Conservation (phyloP, 2,888 invertebrate species). For the Tribolium freemani region DNA sequence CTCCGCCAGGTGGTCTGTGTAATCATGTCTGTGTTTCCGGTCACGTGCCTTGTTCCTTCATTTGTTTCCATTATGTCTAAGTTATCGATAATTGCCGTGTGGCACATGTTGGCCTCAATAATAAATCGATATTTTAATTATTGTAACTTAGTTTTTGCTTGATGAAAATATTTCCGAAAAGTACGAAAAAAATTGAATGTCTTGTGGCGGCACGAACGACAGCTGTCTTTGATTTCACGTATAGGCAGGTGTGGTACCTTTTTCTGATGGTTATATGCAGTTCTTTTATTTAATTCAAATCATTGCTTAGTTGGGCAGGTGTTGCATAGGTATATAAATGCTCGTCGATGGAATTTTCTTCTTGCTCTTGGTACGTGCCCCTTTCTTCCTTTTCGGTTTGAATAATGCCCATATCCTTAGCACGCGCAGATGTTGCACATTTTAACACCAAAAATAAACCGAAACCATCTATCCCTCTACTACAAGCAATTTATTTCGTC, state of each 20-base stretch:
- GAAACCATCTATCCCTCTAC: background rate
- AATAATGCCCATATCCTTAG: constrained; percentile 34
- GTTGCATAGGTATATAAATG: constrained; percentile 30
- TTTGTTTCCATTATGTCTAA: constrained; percentile 45
- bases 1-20: constrained; percentile 47
- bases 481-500: constrained; percentile 37
- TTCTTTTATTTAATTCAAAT: constrained; percentile 45
- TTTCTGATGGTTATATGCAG: constrained; percentile 24
- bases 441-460: constrained; percentile 42
- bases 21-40: constrained; percentile 50
- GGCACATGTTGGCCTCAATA: constrained; percentile 13
- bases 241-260: constrained; percentile 43
- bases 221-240: constrained; percentile 45
- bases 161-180: constrained; percentile 7
- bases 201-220: constrained; percentile 37
- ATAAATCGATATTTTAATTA: constrained; percentile 17
- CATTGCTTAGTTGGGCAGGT: constrained; percentile 43
- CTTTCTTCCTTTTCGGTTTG: constrained; percentile 2
- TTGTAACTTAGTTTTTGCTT: background rate
- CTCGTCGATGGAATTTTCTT: constrained; percentile 29
- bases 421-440: constrained; percentile 43
- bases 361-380: constrained; percentile 37
- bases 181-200: constrained; percentile 15
- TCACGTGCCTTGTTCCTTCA: constrained; percentile 48
- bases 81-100: constrained; percentile 39